Percentiles rank a stretch among this genome's conserved stretches.
These are phyloP conservation scores for Phyllostomus hastatus DNA, from an alignment of 2,113 vertebrate genomes.

Conservation along the genomic window DNA sequence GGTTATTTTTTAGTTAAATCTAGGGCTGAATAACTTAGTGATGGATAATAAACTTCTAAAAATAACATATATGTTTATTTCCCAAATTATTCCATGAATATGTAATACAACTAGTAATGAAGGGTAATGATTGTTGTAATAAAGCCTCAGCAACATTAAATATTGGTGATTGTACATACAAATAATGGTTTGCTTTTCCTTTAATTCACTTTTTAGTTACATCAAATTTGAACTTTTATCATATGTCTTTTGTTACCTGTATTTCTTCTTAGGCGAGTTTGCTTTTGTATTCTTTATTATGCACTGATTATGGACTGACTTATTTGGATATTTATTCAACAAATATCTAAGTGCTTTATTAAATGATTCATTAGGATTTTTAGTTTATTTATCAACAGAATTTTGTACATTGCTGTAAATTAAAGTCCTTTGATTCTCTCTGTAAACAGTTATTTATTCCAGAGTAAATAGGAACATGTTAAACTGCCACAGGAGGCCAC, in stretches of 20 bases:
- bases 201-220: background rate
- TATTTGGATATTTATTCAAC: background rate
- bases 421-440: background rate
- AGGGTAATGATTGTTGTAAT: background rate
- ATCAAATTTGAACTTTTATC: background rate
- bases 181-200: background rate
- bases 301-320: background rate
- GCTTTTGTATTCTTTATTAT: constrained; percentile 12
- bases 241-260: background rate
- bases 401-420: background rate
- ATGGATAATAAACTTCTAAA: background rate
- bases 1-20: background rate
- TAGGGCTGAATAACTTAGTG: background rate
- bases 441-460: background rate
- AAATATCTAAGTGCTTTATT: background rate
- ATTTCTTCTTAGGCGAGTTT: background rate
- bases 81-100: background rate
- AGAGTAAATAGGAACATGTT: background rate
- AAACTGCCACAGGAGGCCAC: background rate
- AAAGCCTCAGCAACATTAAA: background rate
- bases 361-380: background rate
- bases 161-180: background rate
- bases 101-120: background rate
- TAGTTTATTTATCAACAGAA: background rate
- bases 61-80: background rate